phyloP scores from a whole-genome alignment of 2,797 vertebrate genomes.

The Phoxinus dragarum region DNA sequence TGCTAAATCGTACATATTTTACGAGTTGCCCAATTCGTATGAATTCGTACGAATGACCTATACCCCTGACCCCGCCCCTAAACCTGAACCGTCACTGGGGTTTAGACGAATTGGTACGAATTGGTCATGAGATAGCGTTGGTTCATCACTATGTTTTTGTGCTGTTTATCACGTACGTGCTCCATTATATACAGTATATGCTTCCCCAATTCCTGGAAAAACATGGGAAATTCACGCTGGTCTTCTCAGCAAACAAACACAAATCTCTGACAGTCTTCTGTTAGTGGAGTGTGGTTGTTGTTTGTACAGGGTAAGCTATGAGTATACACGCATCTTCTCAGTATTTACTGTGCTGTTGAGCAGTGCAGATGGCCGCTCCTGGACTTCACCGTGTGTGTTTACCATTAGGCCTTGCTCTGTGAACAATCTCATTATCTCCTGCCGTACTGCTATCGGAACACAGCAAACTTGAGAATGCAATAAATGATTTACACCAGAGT shows the following conservation, averaged over 20 bases:
- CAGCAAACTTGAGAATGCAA: slow-evolving; percentile 61
- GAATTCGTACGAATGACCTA: too few relatives aligned
- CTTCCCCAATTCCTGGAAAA: not conserved
- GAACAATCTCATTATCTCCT: slow-evolving; percentile 73
- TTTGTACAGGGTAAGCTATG: not conserved
- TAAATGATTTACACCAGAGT: slow-evolving; percentile 47
- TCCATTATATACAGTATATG: not conserved
- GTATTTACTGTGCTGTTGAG: slow-evolving; percentile 74
- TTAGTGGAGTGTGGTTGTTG: not conserved
- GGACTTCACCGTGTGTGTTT: slow-evolving; percentile 69
- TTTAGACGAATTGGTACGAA: too few relatives aligned
- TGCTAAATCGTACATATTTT: too few relatives aligned
- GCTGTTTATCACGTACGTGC: not conserved
- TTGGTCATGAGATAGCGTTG: too few relatives aligned
- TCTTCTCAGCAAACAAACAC: not conserved
- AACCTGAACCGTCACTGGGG: too few relatives aligned
- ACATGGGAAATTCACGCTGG: not conserved
- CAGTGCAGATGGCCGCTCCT: slow-evolving; percentile 66
- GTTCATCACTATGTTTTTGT: not conserved
- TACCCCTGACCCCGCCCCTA: too few relatives aligned
- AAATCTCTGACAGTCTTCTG: slow-evolving; percentile 7
- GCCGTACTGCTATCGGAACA: slow-evolving; percentile 66
- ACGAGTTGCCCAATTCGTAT: too few relatives aligned
- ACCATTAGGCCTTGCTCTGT: slow-evolving; percentile 70
- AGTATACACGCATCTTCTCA: slow-evolving; percentile 14